Evolutionary conservation across 2,888 invertebrate genomes (phyloP).

Genomic region (Leptopilina myrica): DNA sequence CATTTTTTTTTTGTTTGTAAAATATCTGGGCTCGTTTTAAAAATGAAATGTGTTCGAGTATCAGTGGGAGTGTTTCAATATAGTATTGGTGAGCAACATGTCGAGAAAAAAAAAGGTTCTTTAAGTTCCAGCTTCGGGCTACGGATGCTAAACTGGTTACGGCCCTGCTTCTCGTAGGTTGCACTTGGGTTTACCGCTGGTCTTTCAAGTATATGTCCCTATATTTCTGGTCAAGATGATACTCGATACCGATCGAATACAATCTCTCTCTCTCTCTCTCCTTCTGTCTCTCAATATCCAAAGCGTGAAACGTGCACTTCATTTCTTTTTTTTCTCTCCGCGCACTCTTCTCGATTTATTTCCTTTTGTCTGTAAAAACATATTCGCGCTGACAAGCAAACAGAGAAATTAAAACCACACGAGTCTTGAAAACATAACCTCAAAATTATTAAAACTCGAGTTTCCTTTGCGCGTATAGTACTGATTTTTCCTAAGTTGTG

Average conservation of each 20-base stretch:
- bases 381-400: conserved; percentile 20
- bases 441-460: too few species aligned
- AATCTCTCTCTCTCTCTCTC: not conserved
- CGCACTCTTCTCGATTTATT: not conserved
- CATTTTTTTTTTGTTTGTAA: not conserved
- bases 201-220: conserved; percentile 37
- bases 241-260: conserved; percentile 38
- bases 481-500: too few species aligned
- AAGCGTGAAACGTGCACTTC: conserved; percentile 29
- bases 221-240: conserved; percentile 34
- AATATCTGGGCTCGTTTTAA: conserved; percentile 23
- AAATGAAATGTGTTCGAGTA: not conserved
- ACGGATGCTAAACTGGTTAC: conserved; percentile 43
- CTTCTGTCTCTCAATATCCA: not conserved
- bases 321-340: conserved; percentile 2
- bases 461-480: too few species aligned
- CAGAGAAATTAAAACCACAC: conserved; percentile 9
- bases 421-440: too few species aligned
- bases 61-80: not conserved
- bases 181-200: conserved; percentile 36
- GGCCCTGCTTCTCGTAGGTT: conserved; percentile 35
- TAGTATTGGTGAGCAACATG: conserved; percentile 37
- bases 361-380: not conserved
- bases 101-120: conserved; percentile 31
- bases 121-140: conserved; percentile 39